These are phyloP conservation scores for Ascaphus truei DNA, from an alignment of 2,113 vertebrate genomes.

Conservation along the genomic window DNA sequence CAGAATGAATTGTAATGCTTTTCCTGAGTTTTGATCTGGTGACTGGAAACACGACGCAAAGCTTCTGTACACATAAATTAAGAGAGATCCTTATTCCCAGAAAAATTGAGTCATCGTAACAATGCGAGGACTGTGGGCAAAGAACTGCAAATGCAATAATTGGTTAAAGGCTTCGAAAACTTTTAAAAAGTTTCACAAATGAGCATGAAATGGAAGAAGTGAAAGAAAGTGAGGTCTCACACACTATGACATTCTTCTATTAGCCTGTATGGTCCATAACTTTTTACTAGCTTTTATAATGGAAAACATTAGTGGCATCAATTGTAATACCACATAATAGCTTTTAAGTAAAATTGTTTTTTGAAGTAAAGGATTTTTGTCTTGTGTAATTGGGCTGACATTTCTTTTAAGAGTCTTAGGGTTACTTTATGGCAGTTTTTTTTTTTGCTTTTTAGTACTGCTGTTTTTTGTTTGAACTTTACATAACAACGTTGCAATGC, in stretches of 20 bases:
- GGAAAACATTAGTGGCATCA: slow-evolving; percentile 16
- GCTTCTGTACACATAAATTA: slow-evolving; percentile 21
- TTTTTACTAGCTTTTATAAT: slow-evolving; percentile 6
- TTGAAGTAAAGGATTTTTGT: too few relatives aligned
- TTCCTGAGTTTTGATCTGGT: neutral
- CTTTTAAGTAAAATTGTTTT: neutral
- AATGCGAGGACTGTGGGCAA: neutral
- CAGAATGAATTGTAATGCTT: neutral
- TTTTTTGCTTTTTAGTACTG: too few relatives aligned
- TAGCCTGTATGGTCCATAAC: neutral
- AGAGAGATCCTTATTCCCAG: slow-evolving; percentile 8
- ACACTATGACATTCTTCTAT: neutral
- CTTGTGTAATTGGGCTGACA: too few relatives aligned
- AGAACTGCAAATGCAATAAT: slow-evolving; percentile 24
- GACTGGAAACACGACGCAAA: neutral
- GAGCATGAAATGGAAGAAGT: slow-evolving; percentile 16
- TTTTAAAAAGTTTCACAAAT: slow-evolving; percentile 28
- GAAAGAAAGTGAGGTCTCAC: neutral
- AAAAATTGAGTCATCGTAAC: slow-evolving; percentile 24
- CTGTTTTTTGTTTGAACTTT: too few relatives aligned
- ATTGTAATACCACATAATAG: neutral
- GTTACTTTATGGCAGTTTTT: too few relatives aligned
- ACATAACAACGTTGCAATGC: too few relatives aligned
- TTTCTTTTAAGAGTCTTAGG: too few relatives aligned
- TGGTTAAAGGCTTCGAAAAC: slow-evolving; percentile 19